Percentiles rank a stretch among this genome's conserved stretches.
Evolutionary conservation across 2,113 vertebrate genomes (phyloP).

Genomic region (Motacilla tschutschensis): DNA sequence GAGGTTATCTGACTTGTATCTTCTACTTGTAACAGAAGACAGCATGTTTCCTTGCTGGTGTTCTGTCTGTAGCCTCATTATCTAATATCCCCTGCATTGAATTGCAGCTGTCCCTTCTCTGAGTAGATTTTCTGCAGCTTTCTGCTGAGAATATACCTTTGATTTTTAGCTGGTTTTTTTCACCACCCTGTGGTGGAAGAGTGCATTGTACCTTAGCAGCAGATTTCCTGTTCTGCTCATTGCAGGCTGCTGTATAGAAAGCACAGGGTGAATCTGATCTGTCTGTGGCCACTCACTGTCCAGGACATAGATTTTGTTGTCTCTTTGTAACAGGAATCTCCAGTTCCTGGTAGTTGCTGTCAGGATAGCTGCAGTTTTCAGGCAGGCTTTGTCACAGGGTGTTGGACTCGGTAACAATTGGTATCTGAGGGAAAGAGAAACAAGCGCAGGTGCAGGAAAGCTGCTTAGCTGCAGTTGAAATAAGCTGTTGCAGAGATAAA

Average conservation of each 20-base stretch:
- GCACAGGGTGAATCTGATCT: neutral
- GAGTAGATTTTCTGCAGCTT: conserved; percentile 48
- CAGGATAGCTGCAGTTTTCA: neutral
- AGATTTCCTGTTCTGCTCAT: neutral
- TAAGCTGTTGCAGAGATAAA: conserved; percentile 26
- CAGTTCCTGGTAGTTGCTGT: neutral
- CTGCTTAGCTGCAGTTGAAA: conserved; percentile 43
- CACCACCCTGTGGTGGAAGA: conserved; percentile 64
- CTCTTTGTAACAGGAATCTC: neutral
- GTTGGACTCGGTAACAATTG: neutral
- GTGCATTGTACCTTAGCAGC: conserved; percentile 32
- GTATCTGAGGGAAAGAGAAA: conserved; percentile 5
- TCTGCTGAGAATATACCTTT: conserved; percentile 37
- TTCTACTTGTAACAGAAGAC: neutral
- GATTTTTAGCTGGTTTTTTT: conserved; percentile 52
- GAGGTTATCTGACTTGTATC: neutral
- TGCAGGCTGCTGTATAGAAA: neutral
- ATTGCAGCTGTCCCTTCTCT: conserved; percentile 44
- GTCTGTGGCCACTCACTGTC: neutral
- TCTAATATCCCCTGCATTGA: conserved; percentile 53
- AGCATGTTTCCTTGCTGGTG: conserved; percentile 2
- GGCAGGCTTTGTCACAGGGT: neutral
- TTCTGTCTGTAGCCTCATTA: conserved; percentile 59
- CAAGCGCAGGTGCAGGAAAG: neutral
- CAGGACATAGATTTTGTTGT: neutral